Conservation (phyloP, 1,140 invertebrate genomes). For the Ctenoplectra terminalis region DNA sequence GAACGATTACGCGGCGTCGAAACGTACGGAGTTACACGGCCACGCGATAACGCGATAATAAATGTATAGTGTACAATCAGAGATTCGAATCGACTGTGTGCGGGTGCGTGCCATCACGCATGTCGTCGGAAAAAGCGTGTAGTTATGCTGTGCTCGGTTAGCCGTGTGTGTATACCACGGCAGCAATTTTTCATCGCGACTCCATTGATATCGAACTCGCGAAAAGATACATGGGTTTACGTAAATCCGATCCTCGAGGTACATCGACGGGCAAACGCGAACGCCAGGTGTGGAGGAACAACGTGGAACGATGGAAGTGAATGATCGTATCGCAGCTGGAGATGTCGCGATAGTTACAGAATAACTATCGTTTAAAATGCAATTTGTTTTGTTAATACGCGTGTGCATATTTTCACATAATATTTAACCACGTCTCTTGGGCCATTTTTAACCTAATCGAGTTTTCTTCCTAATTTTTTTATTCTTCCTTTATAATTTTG, state of each 20-base stretch:
- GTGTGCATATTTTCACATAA: neutral
- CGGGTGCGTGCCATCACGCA: conserved; percentile 71
- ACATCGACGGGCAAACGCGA: conserved; percentile 7
- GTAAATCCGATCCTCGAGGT: conserved; percentile 34
- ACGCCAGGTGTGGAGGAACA: conserved; percentile 32
- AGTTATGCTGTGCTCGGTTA: conserved; percentile 64
- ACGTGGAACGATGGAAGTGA: neutral
- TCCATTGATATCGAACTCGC: conserved; percentile 47
- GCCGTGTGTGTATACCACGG: neutral
- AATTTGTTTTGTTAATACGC: neutral
- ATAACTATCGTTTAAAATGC: neutral
- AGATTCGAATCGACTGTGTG: conserved; percentile 58
- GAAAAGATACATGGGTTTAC: conserved; percentile 49
- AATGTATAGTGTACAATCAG: conserved; percentile 55
- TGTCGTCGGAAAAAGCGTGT: no score
- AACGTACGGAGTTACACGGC: no score
- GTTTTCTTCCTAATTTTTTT: no score
- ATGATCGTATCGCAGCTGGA: conserved; percentile 11
- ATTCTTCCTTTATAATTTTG: no score
- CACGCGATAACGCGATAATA: conserved; percentile 68
- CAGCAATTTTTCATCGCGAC: conserved; percentile 27
- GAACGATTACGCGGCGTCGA: conserved; percentile 18
- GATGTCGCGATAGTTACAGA: no score
- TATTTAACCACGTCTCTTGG: no score
- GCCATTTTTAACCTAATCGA: no score